phyloP scores from a whole-genome alignment of 2,888 invertebrate species.

The Copidosoma aretas region DNA sequence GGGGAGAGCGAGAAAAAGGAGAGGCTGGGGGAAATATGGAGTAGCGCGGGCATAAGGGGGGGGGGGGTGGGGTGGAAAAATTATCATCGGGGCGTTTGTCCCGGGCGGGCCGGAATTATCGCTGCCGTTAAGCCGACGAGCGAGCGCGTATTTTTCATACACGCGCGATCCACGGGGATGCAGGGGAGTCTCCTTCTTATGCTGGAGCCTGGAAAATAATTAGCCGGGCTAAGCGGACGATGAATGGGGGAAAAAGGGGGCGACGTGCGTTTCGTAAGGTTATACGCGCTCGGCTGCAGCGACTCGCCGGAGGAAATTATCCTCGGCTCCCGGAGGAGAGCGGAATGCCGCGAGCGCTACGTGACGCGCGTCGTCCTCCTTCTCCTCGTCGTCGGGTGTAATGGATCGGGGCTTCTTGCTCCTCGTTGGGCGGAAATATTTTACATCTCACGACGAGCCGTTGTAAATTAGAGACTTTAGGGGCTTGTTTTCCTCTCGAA shows the following conservation, averaged over 20 bases:
- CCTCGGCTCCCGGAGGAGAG: not conserved
- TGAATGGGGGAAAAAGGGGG: constrained; percentile 28
- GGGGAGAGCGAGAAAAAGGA: constrained; percentile 38
- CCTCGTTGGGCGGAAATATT: too few species aligned
- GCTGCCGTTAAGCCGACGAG: constrained; percentile 55
- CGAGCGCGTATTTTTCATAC: constrained; percentile 57
- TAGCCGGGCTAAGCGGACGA: constrained; percentile 12
- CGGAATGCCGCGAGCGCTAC: not conserved
- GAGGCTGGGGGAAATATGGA: not conserved
- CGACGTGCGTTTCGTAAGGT: constrained; percentile 41
- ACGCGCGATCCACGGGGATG: constrained; percentile 2
- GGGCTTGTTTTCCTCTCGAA: too few species aligned
- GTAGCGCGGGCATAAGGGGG: not conserved
- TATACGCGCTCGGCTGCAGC: constrained; percentile 40
- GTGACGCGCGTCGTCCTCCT: not conserved
- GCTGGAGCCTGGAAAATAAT: constrained; percentile 29
- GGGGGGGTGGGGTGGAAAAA: constrained; percentile 37
- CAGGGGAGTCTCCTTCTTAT: constrained; percentile 14
- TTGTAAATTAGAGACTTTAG: too few species aligned
- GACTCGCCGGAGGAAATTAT: constrained; percentile 31
- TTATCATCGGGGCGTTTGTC: constrained; percentile 61
- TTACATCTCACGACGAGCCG: too few species aligned
- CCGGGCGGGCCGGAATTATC: constrained; percentile 54
- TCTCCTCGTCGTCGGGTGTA: not conserved
- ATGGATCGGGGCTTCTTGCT: not conserved